A percentile compares a stretch with the other conserved stretches of the same genome.
Conservation (phyloP, 2,888 invertebrate species). For the Lymantria dispar region DNA sequence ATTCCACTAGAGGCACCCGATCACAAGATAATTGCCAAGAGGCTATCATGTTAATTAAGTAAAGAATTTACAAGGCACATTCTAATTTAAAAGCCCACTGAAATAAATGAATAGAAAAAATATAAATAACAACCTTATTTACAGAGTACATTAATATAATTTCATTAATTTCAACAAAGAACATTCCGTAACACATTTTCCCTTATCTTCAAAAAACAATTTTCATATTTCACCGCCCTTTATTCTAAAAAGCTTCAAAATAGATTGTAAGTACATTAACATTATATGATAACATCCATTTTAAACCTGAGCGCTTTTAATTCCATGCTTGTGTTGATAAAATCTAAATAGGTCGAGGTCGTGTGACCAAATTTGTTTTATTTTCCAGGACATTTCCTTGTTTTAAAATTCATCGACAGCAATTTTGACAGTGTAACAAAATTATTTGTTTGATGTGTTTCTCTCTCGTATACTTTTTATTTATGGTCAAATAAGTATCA, state of each 20-base stretch:
- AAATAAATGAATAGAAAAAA: too few relatives aligned
- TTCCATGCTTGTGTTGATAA: conserved; percentile 25
- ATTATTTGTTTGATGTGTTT: too few relatives aligned
- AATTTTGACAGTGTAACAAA: too few relatives aligned
- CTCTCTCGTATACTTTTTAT: too few relatives aligned
- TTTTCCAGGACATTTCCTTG: background rate
- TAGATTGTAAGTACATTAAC: conserved; percentile 10
- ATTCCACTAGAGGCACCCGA: too few relatives aligned
- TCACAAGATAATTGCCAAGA: too few relatives aligned
- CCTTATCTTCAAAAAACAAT: background rate
- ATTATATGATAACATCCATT: conserved; percentile 14
- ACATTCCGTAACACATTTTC: background rate
- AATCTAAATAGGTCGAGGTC: conserved; percentile 34
- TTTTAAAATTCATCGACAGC: too few relatives aligned
- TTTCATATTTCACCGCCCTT: background rate
- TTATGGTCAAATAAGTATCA: too few relatives aligned
- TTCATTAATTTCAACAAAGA: background rate
- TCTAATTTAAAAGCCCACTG: too few relatives aligned
- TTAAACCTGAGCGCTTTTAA: conserved; percentile 24
- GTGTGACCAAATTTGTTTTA: background rate
- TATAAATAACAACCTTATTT: too few relatives aligned
- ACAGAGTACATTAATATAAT: background rate
- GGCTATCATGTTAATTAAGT: too few relatives aligned
- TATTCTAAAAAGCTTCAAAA: conserved; percentile 1
- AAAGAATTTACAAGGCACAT: too few relatives aligned